A percentile compares a stretch with the other conserved stretches of the same genome.
Evolutionary conservation across 2,888 invertebrate species (phyloP).

Genomic region (Dasysyrphus albostriatus): DNA sequence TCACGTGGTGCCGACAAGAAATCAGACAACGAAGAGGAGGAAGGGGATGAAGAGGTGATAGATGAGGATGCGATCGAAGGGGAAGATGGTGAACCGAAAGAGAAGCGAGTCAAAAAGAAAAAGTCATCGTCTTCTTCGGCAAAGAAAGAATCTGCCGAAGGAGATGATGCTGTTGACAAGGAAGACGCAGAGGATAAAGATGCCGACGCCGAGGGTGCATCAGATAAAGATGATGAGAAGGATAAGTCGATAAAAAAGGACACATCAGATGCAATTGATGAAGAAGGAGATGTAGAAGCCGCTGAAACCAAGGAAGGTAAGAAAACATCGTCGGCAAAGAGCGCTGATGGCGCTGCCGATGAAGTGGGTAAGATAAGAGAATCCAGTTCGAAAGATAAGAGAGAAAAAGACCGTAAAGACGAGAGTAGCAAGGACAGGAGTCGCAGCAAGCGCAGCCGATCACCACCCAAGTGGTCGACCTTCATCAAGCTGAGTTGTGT

Average conservation of each 20-base stretch:
- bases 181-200: constrained; percentile 83
- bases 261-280: constrained; percentile 78
- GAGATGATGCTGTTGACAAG: constrained; percentile 77
- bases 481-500: constrained; percentile 91
- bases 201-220: constrained; percentile 83
- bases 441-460: constrained; percentile 78
- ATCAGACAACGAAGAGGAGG: constrained; percentile 79
- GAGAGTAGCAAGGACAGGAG: constrained; percentile 81
- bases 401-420: constrained; percentile 79
- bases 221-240: constrained; percentile 79
- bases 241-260: constrained; percentile 77
- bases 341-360: constrained; percentile 65
- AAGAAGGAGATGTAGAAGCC: constrained; percentile 74
- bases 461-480: constrained; percentile 51
- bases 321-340: constrained; percentile 77
- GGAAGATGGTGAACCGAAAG: constrained; percentile 77
- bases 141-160: constrained; percentile 78
- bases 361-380: constrained; percentile 47
- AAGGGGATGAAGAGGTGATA: constrained; percentile 78
- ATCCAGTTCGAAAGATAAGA: constrained; percentile 77
- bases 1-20: constrained; percentile 78
- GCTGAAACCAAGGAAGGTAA: constrained; percentile 81
- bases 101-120: constrained; percentile 75
- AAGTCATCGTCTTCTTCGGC: constrained; percentile 70
- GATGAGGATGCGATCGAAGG: constrained; percentile 75